Percentiles rank a stretch among this genome's conserved stretches.
Evolutionary conservation across 2,888 invertebrate genomes (phyloP).

Genomic region (Trichopoda pennipes): DNA sequence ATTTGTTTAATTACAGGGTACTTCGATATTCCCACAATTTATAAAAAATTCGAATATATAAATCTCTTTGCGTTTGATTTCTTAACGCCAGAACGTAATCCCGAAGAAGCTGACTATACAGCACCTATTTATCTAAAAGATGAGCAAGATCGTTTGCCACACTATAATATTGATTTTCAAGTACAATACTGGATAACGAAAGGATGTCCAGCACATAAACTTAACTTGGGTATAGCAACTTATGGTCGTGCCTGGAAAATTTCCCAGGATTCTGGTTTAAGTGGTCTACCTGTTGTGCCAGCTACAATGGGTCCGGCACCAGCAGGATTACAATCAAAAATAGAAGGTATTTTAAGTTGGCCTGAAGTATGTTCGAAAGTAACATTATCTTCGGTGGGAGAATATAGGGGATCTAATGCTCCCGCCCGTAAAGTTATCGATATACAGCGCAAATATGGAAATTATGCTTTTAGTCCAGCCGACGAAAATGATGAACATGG

Average conservation of each 20-base stretch:
- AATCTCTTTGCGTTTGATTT: slow-evolving; percentile 91
- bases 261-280: slow-evolving; percentile 86
- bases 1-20: slow-evolving; percentile 83
- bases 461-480: slow-evolving; percentile 88
- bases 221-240: slow-evolving; percentile 87
- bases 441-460: slow-evolving; percentile 89
- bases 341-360: slow-evolving; percentile 88
- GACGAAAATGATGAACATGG: slow-evolving; percentile 85
- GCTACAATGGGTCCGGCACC: slow-evolving; percentile 86
- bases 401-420: slow-evolving; percentile 84
- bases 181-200: slow-evolving; percentile 84
- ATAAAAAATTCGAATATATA: slow-evolving; percentile 88
- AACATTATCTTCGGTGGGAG: slow-evolving; percentile 82
- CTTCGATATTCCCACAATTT: slow-evolving; percentile 87
- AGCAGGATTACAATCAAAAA: slow-evolving; percentile 86
- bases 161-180: slow-evolving; percentile 86
- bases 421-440: slow-evolving; percentile 88
- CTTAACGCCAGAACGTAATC: slow-evolving; percentile 87
- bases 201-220: slow-evolving; percentile 85
- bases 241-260: slow-evolving; percentile 90
- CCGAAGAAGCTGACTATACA: slow-evolving; percentile 89
- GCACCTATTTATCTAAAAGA: slow-evolving; percentile 88
- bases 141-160: slow-evolving; percentile 84
- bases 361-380: slow-evolving; percentile 89
- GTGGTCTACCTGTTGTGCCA: slow-evolving; percentile 88